Percentiles rank a stretch among this genome's conserved stretches.
Evolutionary conservation across 2,888 invertebrate species (phyloP).

Genomic region (Tetragonisca angustula): DNA sequence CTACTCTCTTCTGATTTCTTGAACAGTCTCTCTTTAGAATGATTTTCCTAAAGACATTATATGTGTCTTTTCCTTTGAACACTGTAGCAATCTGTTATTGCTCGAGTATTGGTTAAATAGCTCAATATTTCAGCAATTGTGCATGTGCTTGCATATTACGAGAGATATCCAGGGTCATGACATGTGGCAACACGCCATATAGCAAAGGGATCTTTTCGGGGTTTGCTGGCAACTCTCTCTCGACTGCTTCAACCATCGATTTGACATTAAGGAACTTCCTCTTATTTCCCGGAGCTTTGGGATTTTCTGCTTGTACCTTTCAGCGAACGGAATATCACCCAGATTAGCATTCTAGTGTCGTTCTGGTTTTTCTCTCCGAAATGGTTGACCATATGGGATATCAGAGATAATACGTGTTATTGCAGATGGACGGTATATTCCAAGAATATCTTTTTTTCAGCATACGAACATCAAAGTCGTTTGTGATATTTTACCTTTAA

Average conservation of each 20-base stretch:
- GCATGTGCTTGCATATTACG: background rate
- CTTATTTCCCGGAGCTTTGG: constrained; percentile 26
- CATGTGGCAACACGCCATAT: constrained; percentile 36
- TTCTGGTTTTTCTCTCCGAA: background rate
- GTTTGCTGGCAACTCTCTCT: constrained; percentile 27
- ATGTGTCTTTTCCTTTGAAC: too few species aligned
- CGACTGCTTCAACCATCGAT: constrained; percentile 28
- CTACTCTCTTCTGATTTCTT: background rate
- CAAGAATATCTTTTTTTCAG: background rate
- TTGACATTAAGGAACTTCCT: constrained; percentile 39
- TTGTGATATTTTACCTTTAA: constrained; percentile 6
- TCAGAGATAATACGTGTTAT: constrained; percentile 6
- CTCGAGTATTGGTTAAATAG: background rate
- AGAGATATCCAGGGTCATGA: constrained; percentile 11
- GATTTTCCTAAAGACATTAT: background rate
- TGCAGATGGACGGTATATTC: background rate
- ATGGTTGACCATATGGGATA: background rate
- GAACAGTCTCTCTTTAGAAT: background rate
- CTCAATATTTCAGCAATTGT: background rate
- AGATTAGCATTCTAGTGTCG: background rate
- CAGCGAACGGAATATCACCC: background rate
- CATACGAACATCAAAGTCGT: constrained; percentile 9
- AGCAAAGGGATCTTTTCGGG: background rate
- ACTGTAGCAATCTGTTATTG: background rate
- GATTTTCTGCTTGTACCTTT: constrained; percentile 5